Base-by-base conservation (phyloP, 2,888 invertebrate genomes). In the Dasysyrphus tricinctus region DNA sequence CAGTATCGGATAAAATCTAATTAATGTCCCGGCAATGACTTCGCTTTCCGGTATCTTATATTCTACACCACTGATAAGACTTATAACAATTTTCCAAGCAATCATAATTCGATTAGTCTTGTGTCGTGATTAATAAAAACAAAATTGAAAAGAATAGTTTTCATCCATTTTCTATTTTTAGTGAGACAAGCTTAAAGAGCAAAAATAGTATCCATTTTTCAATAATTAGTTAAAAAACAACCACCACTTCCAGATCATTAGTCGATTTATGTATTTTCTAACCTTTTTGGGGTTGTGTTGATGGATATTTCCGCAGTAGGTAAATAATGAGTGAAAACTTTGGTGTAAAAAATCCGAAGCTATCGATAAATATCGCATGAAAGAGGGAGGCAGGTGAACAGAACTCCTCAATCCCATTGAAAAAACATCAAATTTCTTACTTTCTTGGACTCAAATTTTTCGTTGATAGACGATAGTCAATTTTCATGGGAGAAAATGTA, bases 11-110 rank as follows among this genome's bases (percentile, higher is more conserved):
- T 67, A 47, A 59, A 16, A n/a, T 32, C 69, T 67, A 69, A 85
- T 80, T 85, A 85, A 80, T 85, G 79, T 67, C 67, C 42, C 61
- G 47, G 19, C 65, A 79, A 70, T 83, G 79, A 79, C 51, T 65
- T n/a, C 11, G 37, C 67, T 76, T 84, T 37, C 42, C 12, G 11
- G n/a, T 11, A n/a, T 19, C 63, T 39, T 14, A 19, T 8, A 32
- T 3, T 5, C 32, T 6, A 16, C 34, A 42, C 34, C n/a, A 49
- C 34, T 34, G 32, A 65, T 49, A 19, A 49, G 19, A 12, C 5
- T 47, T 39, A 51, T 37, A 14, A 49, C 11, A 54, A 54, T 63
- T 63, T 63, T 59, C 16, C 37, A 63, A 57, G 69, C 29, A 73
- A 74, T 63, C 56, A 63, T 74, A 80, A 85, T 74, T 69, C 77